phyloP scores from a whole-genome alignment of 2,888 invertebrate species.

The Ametastegia equiseti region DNA sequence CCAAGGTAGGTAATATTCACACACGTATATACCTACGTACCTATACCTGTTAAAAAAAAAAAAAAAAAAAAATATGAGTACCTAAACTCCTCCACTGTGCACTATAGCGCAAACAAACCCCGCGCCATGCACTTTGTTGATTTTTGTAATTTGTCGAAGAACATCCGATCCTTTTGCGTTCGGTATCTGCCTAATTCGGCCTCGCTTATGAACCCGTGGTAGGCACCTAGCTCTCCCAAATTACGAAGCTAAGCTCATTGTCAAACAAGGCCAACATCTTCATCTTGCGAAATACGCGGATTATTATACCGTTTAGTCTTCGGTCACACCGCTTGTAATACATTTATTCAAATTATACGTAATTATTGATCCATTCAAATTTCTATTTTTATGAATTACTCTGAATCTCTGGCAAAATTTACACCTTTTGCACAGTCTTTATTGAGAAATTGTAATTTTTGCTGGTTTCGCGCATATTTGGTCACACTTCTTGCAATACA shows the following conservation, averaged over 20 bases:
- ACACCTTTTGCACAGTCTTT: too few relatives aligned
- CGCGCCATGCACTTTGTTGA: slow-evolving; percentile 44
- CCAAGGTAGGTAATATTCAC: background rate
- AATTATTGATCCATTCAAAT: too few relatives aligned
- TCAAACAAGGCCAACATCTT: background rate
- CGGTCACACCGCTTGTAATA: too few relatives aligned
- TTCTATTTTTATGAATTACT: too few relatives aligned
- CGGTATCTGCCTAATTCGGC: slow-evolving; percentile 30
- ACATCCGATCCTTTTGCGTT: slow-evolving; percentile 23
- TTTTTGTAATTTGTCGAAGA: slow-evolving; percentile 43
- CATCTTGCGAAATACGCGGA: background rate
- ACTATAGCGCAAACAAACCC: slow-evolving; percentile 29
- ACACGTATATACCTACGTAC: background rate
- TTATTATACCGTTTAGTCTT: background rate
- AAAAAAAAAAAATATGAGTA: background rate
- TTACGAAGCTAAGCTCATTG: background rate
- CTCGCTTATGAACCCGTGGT: slow-evolving; percentile 1
- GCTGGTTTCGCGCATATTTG: too few relatives aligned
- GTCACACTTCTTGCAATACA: too few relatives aligned
- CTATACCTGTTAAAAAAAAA: too few relatives aligned
- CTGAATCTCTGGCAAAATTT: too few relatives aligned
- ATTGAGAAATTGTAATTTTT: too few relatives aligned
- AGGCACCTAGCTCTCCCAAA: background rate
- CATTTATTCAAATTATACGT: too few relatives aligned
- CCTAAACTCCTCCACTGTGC: background rate